Base-by-base conservation (phyloP, 1,140 invertebrate species). In the Neodiprion pinetum region DNA sequence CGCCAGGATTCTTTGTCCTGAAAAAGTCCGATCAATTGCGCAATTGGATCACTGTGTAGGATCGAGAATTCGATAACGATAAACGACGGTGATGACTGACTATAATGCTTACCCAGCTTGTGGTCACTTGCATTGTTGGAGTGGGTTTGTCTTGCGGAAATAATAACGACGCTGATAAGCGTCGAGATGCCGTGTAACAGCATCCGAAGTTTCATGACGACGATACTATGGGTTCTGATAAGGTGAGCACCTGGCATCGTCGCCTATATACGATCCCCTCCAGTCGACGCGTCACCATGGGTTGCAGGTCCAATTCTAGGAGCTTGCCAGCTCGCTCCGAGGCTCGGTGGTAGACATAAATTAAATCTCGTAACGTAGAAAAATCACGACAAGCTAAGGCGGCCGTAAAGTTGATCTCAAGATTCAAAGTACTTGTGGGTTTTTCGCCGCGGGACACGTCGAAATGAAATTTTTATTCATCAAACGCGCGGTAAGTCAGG, bases 361-460 rank as follows among this genome's bases (percentile, higher is more conserved):
- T 61, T 61, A 61, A 61, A 61, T 61, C 53, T 61, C 53, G 53
- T 61, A 61, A 61, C 53, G 53, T 4, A 61, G 53, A 61, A 61
- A 61, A 61, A 61, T 61, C 7, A 17, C 53, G 53, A 9, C 53
- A 17, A 61, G 11, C n/a, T 61, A 17, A 61, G 28, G 28, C 28
- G 5, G 28, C 5, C 2, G 28, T 40, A 40, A 40, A 40, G 2
- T 40, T 40, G 28, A 40, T 40, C 28, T 40, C 28, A 40, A 40
- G 28, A 40, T 3, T 40, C 28, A 5, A 40, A 40, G 5, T 40
- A 40, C 28, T 40, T 40, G 28, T 40, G 28, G 28, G 28, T 40
- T 40, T 40, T 40, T 40, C 28, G 28, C 28, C 28, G 28, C 28
- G 28, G 28, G 28, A 40, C 28, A 40, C 28, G 28, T 40, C 28